Evolutionary conservation across 2,797 vertebrate genomes (phyloP).

Genomic region (Enteromius fasciolatus): DNA sequence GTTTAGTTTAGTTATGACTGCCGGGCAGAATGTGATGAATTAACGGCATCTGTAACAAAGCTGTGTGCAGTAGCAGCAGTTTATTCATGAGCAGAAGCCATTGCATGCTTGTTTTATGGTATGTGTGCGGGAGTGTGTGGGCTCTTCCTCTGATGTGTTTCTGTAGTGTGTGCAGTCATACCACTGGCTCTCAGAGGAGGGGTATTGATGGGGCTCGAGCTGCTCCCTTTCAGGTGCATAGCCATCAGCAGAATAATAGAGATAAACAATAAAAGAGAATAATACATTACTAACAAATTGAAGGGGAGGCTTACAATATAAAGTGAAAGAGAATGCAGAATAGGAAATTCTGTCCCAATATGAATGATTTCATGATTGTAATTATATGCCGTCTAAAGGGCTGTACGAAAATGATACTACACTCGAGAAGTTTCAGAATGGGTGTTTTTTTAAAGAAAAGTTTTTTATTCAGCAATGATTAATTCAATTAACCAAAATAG

Average conservation of each 20-base stretch:
- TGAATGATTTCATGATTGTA: neutral
- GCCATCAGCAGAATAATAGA: constrained; percentile 26
- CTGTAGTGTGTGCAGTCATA: constrained; percentile 41
- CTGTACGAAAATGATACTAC: neutral
- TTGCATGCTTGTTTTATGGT: neutral
- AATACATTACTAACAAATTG: constrained; percentile 23
- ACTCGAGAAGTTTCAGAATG: neutral
- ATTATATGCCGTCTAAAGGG: neutral
- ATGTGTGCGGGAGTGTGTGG: neutral
- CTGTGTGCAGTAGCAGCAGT: neutral
- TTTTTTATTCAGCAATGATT: neutral
- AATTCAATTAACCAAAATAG: neutral
- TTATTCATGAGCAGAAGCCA: neutral
- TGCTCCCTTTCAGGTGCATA: constrained; percentile 47
- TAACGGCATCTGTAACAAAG: neutral
- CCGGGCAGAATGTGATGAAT: constrained; percentile 13
- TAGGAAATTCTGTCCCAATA: neutral
- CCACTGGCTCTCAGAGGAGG: constrained; percentile 57
- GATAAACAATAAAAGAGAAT: constrained; percentile 18
- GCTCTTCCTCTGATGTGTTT: neutral
- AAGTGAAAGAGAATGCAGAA: neutral
- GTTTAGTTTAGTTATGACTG: neutral
- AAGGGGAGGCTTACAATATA: neutral
- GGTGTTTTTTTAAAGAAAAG: neutral
- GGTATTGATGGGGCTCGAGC: constrained; percentile 51